These are phyloP conservation scores for Mesopsocus fuscifrons DNA, from an alignment of 2,888 invertebrate genomes.

Conservation along the genomic window DNA sequence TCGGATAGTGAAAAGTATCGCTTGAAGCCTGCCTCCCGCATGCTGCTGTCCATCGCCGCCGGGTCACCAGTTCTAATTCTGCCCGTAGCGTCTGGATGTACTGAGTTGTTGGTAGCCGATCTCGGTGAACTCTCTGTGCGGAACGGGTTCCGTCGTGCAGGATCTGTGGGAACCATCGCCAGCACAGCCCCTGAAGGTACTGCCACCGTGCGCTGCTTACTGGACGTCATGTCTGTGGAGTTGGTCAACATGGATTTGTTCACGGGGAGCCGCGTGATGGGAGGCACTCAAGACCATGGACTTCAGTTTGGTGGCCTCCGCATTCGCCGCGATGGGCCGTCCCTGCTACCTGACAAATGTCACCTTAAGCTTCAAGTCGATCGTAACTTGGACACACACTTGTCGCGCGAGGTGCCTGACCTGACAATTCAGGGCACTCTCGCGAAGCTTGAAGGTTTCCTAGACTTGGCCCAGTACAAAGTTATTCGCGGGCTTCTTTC, in stretches of 20 bases:
- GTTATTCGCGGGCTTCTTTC: slow-evolving; percentile 69
- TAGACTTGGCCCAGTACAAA: slow-evolving; percentile 73
- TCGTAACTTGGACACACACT: slow-evolving; percentile 49
- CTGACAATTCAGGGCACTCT: slow-evolving; percentile 68
- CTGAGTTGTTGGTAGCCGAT: slow-evolving; percentile 59
- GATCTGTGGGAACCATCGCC: slow-evolving; percentile 33
- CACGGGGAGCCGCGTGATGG: slow-evolving; percentile 30
- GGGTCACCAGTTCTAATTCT: slow-evolving; percentile 68
- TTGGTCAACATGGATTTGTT: slow-evolving; percentile 60
- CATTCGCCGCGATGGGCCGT: slow-evolving; percentile 36
- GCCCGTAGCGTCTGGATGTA: slow-evolving; percentile 64
- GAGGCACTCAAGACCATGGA: slow-evolving; percentile 13
- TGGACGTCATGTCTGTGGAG: slow-evolving; percentile 56
- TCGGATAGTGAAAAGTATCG: slow-evolving; percentile 16
- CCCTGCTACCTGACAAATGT: slow-evolving; percentile 65
- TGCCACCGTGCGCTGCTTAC: slow-evolving; percentile 30
- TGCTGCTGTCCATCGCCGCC: slow-evolving; percentile 42
- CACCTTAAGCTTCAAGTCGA: slow-evolving; percentile 63
- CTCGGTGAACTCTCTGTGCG: slow-evolving; percentile 56
- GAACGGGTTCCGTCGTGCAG: slow-evolving; percentile 52
- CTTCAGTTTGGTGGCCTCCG: slow-evolving; percentile 29
- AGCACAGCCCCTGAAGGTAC: slow-evolving; percentile 22
- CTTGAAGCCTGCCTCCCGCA: slow-evolving; percentile 23
- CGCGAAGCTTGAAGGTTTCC: slow-evolving; percentile 61
- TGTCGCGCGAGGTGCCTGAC: slow-evolving; percentile 44